Base-by-base conservation (phyloP, 2,888 invertebrate genomes). In the Platynereis dumerilii region DNA sequence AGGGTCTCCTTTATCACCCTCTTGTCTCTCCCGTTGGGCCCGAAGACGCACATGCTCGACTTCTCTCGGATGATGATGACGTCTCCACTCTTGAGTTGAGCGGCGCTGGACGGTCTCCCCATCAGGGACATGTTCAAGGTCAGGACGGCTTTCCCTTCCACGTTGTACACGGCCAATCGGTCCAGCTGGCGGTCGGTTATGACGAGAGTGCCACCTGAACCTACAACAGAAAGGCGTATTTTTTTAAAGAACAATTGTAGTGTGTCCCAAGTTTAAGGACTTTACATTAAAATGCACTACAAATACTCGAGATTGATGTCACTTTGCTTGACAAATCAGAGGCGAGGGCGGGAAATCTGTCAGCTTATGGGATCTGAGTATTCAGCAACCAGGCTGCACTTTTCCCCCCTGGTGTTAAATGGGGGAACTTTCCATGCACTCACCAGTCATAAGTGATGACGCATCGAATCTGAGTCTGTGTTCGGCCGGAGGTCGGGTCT, bases 171-270 rank as follows among this genome's bases (percentile, higher is more conserved):
- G 12, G 53, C 42, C 0, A 67, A 48, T n/a, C 58, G 20, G 60
- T 67, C 64, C 20, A 60, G 53, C 42, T 67, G 67, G 2, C 67
- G 64, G 58, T 67, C 67, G 1, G 67, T 65, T 20, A 66, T 26
- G 24, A 57, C 45, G 12, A 54, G 42, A 39, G 42, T 44, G 28
- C 28, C 53, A 22, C 7, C 42, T 22, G 27, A 39, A 22, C 42
- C 60, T 24, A 60, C 29, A 7, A 34, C 27, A 2, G n/a, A n/a
- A n/a, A n/a, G n/a, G n/a, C n/a, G n/a, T n/a, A n/a, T n/a, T n/a
- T n/a, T n/a, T n/a, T n/a, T n/a, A n/a, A n/a, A n/a, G n/a, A n/a
- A n/a, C n/a, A n/a, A n/a, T n/a, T n/a, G n/a, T n/a, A n/a, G n/a
- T n/a, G n/a, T n/a, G n/a, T n/a, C n/a, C n/a, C n/a, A n/a, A n/a